These are phyloP conservation scores for Martes flavigula DNA, from an alignment of 2,797 vertebrate genomes.

Conservation along the genomic window DNA sequence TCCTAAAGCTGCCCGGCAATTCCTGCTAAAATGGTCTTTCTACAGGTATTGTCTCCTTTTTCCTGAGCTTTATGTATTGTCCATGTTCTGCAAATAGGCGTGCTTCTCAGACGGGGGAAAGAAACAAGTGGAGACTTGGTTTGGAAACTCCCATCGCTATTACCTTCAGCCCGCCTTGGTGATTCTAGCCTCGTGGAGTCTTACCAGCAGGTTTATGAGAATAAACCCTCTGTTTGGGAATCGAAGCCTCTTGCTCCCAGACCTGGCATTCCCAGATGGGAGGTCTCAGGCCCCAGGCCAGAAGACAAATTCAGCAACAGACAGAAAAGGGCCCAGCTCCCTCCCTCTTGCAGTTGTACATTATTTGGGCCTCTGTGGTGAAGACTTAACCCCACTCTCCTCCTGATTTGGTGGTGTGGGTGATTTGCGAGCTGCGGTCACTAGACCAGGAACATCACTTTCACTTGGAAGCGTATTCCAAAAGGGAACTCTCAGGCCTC, in stretches of 20 bases:
- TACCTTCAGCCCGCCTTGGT: not conserved
- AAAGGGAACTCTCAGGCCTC: not conserved
- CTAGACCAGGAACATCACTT: not conserved
- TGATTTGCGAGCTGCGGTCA: not conserved
- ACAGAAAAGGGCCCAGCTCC: not conserved
- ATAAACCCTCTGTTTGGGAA: not conserved
- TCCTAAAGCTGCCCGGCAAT: slow-evolving; percentile 90
- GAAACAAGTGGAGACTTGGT: not conserved
- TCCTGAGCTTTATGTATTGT: not conserved
- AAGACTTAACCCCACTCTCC: not conserved
- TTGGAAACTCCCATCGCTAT: not conserved
- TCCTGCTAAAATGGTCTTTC: slow-evolving; percentile 90
- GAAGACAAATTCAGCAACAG: not conserved
- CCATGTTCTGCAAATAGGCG: not conserved
- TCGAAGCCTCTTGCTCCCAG: not conserved
- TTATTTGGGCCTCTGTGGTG: not conserved
- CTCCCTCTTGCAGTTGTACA: not conserved
- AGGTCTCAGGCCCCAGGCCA: not conserved
- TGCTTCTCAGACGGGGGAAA: not conserved
- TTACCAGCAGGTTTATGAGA: not conserved
- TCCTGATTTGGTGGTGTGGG: not conserved
- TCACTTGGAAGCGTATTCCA: not conserved
- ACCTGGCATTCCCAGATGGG: not conserved
- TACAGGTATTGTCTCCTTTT: slow-evolving; percentile 84
- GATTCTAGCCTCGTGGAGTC: not conserved